A percentile compares a stretch with the other conserved stretches of the same genome.
phyloP scores from a whole-genome alignment of 2,797 vertebrate genomes.

The Hippocampus kuda region DNA sequence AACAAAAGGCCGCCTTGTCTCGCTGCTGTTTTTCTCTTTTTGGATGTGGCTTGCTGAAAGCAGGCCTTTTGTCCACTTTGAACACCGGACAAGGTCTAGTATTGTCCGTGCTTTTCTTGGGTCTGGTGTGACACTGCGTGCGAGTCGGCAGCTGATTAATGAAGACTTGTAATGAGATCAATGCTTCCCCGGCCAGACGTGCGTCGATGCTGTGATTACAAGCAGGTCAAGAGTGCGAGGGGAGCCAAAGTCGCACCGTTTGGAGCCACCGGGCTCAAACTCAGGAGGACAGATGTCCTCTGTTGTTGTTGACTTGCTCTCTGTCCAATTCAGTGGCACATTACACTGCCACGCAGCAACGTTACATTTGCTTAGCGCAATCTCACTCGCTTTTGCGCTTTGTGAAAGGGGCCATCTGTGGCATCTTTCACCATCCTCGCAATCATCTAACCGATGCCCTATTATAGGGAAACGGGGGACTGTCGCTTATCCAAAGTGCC shows the following conservation, averaged over 20 bases:
- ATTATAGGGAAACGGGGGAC: too few species aligned
- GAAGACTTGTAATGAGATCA: conserved; percentile 5
- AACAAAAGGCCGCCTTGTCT: neutral
- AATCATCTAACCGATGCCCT: too few species aligned
- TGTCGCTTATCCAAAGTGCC: too few species aligned
- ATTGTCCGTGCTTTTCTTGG: neutral
- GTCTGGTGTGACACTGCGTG: neutral
- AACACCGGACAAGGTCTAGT: neutral
- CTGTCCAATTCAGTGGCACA: neutral
- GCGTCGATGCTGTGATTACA: neutral
- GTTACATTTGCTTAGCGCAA: neutral
- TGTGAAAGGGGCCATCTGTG: too few species aligned
- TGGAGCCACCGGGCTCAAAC: neutral
- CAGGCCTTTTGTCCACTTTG: neutral
- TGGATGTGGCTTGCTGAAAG: neutral
- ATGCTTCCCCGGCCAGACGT: neutral
- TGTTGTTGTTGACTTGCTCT: neutral
- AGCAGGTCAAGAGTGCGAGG: neutral
- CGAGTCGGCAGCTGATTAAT: conserved; percentile 2
- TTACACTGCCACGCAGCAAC: neutral
- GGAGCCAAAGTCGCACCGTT: neutral
- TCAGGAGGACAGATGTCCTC: neutral
- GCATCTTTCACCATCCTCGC: too few species aligned
- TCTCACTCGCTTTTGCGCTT: too few species aligned
- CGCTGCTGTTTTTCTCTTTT: neutral